A percentile compares a stretch with the other conserved stretches of the same genome.
phyloP scores from a whole-genome alignment of 1,140 invertebrate genomes.

The Rhynchophorus ferrugineus region DNA sequence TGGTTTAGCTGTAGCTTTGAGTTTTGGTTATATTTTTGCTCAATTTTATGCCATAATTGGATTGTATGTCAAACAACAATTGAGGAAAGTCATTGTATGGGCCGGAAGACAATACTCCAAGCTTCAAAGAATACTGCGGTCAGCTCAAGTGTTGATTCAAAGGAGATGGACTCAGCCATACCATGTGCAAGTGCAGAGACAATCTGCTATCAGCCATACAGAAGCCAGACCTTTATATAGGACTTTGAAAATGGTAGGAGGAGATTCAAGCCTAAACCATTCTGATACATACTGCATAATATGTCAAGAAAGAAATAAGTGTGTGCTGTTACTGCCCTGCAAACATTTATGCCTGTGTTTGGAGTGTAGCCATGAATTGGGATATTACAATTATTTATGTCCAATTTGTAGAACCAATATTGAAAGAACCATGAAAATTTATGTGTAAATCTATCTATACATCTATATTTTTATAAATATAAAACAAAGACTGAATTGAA shows the following conservation, averaged over 20 bases:
- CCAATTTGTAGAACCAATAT: constrained; percentile 29
- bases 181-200: background rate
- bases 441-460: constrained; percentile 9
- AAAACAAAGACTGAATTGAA: background rate
- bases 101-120: background rate
- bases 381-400: constrained; percentile 23
- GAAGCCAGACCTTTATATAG: background rate
- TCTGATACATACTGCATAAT: constrained; percentile 26
- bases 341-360: constrained; percentile 28
- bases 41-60: constrained; percentile 22
- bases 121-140: background rate
- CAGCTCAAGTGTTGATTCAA: background rate
- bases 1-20: constrained; percentile 19
- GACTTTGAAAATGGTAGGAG: background rate
- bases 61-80: constrained; percentile 8
- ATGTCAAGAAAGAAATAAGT: constrained; percentile 27
- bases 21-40: constrained; percentile 21
- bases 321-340: constrained; percentile 27
- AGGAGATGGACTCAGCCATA: background rate
- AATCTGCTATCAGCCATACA: background rate
- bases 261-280: background rate
- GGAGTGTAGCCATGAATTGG: constrained; percentile 22
- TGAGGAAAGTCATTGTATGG: constrained; percentile 5
- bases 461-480: background rate
- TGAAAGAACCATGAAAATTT: constrained; percentile 25